A percentile compares a stretch with the other conserved stretches of the same genome.
phyloP scores from a whole-genome alignment of 2,113 vertebrate species.

The Anhinga anhinga region DNA sequence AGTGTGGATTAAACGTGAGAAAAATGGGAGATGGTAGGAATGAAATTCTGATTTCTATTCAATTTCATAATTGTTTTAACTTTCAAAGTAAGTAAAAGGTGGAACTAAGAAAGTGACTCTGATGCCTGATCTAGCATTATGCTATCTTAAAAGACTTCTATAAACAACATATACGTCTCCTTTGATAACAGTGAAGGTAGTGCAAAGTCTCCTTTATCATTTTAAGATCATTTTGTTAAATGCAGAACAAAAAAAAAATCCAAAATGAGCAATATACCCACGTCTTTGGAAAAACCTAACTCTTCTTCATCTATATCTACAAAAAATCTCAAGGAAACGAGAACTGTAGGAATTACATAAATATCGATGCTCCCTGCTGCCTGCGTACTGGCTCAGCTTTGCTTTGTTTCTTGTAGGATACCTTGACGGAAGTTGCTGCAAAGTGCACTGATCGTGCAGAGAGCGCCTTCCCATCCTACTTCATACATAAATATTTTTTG shows the following conservation, averaged over 20 bases:
- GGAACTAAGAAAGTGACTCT: neutral
- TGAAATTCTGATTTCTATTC: neutral
- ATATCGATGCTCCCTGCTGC: neutral
- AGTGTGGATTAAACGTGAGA: neutral
- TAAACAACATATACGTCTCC: neutral
- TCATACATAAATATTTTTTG: neutral
- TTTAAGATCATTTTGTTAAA: neutral
- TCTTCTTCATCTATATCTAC: neutral
- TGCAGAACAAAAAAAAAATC: neutral
- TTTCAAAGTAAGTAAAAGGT: neutral
- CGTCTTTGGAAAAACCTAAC: neutral
- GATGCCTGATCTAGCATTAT: neutral
- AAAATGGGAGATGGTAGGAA: neutral
- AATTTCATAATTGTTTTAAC: neutral
- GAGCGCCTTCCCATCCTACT: neutral
- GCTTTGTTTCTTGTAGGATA: neutral
- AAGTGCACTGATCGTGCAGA: neutral
- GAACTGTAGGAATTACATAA: neutral
- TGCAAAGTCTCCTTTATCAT: neutral
- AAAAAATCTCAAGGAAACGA: neutral
- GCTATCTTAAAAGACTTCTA: neutral
- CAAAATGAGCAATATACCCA: neutral
- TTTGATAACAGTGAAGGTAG: neutral
- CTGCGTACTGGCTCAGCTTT: fast-evolving
- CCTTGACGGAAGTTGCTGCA: neutral